phyloP scores from a whole-genome alignment of 2,113 vertebrate species.

The Chrysemys picta region DNA sequence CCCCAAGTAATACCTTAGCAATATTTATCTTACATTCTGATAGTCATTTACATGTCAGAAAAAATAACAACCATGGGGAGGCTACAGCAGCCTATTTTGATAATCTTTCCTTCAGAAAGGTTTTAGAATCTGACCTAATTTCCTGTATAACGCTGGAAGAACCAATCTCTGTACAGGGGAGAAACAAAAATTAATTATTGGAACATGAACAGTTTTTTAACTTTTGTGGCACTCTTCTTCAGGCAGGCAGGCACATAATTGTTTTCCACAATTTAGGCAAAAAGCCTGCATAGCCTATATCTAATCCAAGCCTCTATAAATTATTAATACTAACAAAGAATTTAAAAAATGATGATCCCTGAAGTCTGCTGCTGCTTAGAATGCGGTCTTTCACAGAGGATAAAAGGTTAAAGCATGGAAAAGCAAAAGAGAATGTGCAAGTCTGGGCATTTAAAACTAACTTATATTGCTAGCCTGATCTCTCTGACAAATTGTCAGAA shows the following conservation, averaged over 20 bases:
- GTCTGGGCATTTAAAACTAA: conserved; percentile 41
- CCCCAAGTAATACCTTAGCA: conserved; percentile 43
- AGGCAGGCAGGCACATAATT: not conserved
- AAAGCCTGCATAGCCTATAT: conserved; percentile 34
- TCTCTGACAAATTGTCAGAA: conserved; percentile 49
- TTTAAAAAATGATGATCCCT: conserved; percentile 44
- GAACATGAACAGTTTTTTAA: not conserved
- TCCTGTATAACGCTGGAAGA: conserved; percentile 21
- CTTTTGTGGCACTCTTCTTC: conserved; percentile 7
- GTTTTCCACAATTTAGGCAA: conserved; percentile 6
- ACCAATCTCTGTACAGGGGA: not conserved
- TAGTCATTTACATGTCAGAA: conserved; percentile 49
- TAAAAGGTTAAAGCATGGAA: conserved; percentile 58
- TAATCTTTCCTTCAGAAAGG: not conserved
- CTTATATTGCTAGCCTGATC: conserved; percentile 35
- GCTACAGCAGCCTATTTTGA: not conserved
- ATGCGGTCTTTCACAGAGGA: conserved; percentile 24
- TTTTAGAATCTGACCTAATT: not conserved
- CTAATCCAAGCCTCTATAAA: conserved; percentile 32
- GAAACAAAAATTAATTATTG: conserved; percentile 32
- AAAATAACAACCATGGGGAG: not conserved
- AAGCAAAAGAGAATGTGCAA: conserved; percentile 52
- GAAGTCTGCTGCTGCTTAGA: conserved; percentile 12
- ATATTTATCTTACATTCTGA: conserved; percentile 39
- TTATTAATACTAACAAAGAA: conserved; percentile 64